Evolutionary conservation across 2,888 invertebrate species (phyloP), one percentile per base, ranked within the genome.

Genomic region (Sarcophaga carnaria): DNA sequence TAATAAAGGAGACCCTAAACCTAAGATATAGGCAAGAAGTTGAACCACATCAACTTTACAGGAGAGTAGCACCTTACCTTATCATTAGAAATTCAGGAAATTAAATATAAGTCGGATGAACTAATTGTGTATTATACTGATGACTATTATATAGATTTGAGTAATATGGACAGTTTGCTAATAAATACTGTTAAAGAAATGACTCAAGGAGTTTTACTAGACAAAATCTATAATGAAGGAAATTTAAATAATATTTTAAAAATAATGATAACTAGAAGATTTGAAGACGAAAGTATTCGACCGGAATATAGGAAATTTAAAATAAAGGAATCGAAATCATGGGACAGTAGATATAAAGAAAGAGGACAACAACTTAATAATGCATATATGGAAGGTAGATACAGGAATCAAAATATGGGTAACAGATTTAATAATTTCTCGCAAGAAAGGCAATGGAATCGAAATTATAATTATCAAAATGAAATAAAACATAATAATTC

Each of bases 61-160:
- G 20, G 20, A 63, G 5, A 11, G 20, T 63, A 20, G 20, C 11
- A n/a, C 59, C n/a, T 54, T 54, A 81, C 62, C 45, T 77, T 60
- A 76, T 80, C 71, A 27, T 25, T 76, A 76, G 62, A 80, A 37
- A 64, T 69, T 77, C 69, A 82, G 66, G 74, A 63, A 5, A 20
- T 74, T 45, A 74, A 74, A 22, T 62, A 45, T 22, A 70, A 54
- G 22, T 10, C 49, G 37, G 80, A 79, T 64, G 81, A 87, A 63
- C 66, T 84, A 76, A 88, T 12, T 17, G 62, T 83, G 37, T 88
- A 88, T 37, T 83, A 83, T 76, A 64, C 10, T 45, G 63, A 37
- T 60, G 79, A 87, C 10, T 69, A 80, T 22, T 86, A 69, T 25
- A 86, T 86, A 45, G 84, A 75, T 25, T 27, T 84, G 4, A 64